Evolutionary conservation across 2,888 invertebrate species (phyloP), one percentile per base, ranked within the genome.

Genomic region (Ochropleura plecta): DNA sequence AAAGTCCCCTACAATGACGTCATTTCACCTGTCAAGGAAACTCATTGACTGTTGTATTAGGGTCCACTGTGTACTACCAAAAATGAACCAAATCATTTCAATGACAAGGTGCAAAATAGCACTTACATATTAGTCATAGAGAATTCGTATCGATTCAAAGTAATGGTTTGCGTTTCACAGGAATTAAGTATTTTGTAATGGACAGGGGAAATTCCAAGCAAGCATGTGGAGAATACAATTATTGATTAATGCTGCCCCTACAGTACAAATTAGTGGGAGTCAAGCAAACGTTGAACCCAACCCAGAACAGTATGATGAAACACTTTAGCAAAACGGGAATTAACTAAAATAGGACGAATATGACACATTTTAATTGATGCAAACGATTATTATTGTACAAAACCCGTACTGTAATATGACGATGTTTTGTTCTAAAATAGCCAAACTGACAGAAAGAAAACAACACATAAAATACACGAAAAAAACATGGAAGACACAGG

Each of bases 301-400:
- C 64, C 49, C 71, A 64, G 67, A 69, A 68, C 65, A 69, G 55
- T 20, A 72, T 69, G 68, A 79, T 70, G 67, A 73, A 71, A 62
- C 78, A 85, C 30, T 67, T 81, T 83, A 76, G 49, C 66, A 78
- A 73, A 73, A 78, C 42, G 53, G 57, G 63, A 85, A 77, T 79
- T 73, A 78, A 59, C 76, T 60, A 62, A 85, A 86, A 84, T 83
- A 82, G 80, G 78, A 78, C 76, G 42, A 69, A 76, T 73, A 78
- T 80, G 79, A 65, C 68, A 85, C 83, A 75, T 77, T 70, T 70
- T 78, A 85, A 83, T 81, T 85, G 78, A 73, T 46, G 51, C 74
- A 60, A 77, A 73, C 51, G 73, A 51, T 53, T 57, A 53, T 66
- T 77, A 55, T 69, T 77, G 64, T 44, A 49, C 18, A 46, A 51